phyloP scores from a whole-genome alignment of 2,888 invertebrate species.

The Eristalis intricaria region DNA sequence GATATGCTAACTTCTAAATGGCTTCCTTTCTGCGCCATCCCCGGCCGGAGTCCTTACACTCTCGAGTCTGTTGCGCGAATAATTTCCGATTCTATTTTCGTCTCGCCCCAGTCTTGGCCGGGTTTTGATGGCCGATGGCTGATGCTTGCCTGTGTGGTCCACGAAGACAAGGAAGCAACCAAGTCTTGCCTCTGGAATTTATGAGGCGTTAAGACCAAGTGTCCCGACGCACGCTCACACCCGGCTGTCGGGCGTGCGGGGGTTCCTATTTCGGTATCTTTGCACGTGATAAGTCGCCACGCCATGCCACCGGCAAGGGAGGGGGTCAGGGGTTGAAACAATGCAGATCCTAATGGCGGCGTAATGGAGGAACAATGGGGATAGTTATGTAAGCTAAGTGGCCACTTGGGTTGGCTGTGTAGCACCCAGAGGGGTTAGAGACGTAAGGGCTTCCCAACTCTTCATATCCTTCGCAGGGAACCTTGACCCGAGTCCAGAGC shows the following conservation, averaged over 20 bases:
- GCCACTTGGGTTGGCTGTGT: conserved; percentile 21
- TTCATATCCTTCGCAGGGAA: not conserved
- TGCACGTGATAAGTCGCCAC: not conserved
- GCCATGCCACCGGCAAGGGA: not conserved
- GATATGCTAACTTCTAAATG: conserved; percentile 64
- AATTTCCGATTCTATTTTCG: not conserved
- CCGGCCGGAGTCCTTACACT: conserved; percentile 11
- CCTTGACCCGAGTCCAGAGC: not conserved
- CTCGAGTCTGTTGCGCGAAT: not conserved
- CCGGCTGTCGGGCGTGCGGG: not conserved
- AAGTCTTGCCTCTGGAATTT: conserved; percentile 27
- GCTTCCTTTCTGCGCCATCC: conserved; percentile 50
- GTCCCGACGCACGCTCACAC: conserved; percentile 21
- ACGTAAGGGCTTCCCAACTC: not conserved
- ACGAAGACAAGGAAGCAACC: not conserved
- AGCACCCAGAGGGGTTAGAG: not conserved
- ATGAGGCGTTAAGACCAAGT: conserved; percentile 47
- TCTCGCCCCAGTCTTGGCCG: not conserved
- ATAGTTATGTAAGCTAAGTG: conserved; percentile 51
- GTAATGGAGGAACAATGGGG: conserved; percentile 47
- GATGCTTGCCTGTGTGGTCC: not conserved
- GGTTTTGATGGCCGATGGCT: not conserved
- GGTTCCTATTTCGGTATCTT: not conserved
- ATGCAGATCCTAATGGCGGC: conserved; percentile 24
- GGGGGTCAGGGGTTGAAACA: conserved; percentile 35